Base-by-base conservation (phyloP, 2,888 invertebrate genomes). In the Amblyjoppa proteus region DNA sequence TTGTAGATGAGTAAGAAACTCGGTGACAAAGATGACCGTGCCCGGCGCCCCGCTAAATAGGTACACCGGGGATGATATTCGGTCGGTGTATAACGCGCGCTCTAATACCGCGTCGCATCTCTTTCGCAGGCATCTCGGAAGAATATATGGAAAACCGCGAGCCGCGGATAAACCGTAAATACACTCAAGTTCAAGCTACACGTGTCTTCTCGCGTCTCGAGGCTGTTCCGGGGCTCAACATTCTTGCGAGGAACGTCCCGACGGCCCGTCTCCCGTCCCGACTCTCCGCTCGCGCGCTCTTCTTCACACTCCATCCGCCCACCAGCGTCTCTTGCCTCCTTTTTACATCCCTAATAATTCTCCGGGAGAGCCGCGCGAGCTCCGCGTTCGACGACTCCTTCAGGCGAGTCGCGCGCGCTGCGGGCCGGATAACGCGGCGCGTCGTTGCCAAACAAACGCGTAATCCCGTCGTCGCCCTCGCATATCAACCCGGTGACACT, bases 171-270 rank as follows among this genome's bases (percentile, higher is more conserved):
- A 64, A 84, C 86, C 45, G 82, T 84, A 88, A 87, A 88, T 89
- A 89, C 87, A 87, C 89, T 88, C 87, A 87, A 90, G 90, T 91
- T 90, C 89, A 91, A 90, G 89, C 91, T 92, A 93, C 93, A 92
- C 93, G 92, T 93, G 93, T 93, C 92, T 88, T 91, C 90, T 88
- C 92, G 89, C 92, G 92, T 92, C 92, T 92, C 91, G 81, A 85
- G 88, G 88, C 88, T 89, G 90, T 90, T 89, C 88, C 90, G 90
- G 90, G 82, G 89, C 93, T 92, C 91, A 90, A 91, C 90, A 92
- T 92, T 92, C 92, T 90, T 90, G 88, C 82, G 86, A 86, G 41
- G 53, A 68, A 77, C 28, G 58, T 58, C 58, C 58, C 56, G 53
- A 41, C 7, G 53, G 58, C 61, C 68, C 69, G 61, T 74, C n/a